These are phyloP conservation scores for Pipistrellus kuhlii DNA, from an alignment of 2,797 vertebrate species.

Conservation along the genomic window DNA sequence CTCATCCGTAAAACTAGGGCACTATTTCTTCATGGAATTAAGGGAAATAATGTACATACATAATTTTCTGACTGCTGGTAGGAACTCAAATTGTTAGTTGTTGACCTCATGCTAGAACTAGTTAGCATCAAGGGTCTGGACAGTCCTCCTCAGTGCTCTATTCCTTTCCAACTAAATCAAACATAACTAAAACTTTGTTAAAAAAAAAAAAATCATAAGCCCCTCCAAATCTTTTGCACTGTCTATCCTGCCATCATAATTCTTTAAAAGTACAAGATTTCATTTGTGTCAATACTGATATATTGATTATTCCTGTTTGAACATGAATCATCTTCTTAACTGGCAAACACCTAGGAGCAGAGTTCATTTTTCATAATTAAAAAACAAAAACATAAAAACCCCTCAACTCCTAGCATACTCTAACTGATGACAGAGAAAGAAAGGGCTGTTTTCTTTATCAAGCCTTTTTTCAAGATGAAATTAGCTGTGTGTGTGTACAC, in stretches of 20 bases:
- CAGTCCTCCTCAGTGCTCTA: neutral
- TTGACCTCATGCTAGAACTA: neutral
- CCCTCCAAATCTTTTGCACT: neutral
- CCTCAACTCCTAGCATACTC: neutral
- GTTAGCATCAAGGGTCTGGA: slow-evolving; percentile 17
- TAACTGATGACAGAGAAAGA: neutral
- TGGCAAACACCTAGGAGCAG: neutral
- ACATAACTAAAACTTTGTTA: slow-evolving; percentile 35
- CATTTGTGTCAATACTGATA: neutral
- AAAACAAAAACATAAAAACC: neutral
- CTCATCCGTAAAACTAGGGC: neutral
- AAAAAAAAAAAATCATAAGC: neutral
- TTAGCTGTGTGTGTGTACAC: neutral
- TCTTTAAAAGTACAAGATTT: slow-evolving; percentile 33
- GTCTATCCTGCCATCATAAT: neutral
- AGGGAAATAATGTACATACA: neutral
- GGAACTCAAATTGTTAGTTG: neutral
- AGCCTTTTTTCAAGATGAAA: slow-evolving; percentile 5
- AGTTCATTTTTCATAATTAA: slow-evolving; percentile 7
- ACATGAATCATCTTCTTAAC: neutral
- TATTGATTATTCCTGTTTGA: slow-evolving; percentile 8
- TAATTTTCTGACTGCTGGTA: neutral
- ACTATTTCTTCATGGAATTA: slow-evolving; percentile 25
- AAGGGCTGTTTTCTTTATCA: neutral
- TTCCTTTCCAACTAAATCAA: slow-evolving; percentile 43